A percentile compares a stretch with the other conserved stretches of the same genome.
Conservation (phyloP, 2,888 invertebrate genomes). For the Spodoptera picta region DNA sequence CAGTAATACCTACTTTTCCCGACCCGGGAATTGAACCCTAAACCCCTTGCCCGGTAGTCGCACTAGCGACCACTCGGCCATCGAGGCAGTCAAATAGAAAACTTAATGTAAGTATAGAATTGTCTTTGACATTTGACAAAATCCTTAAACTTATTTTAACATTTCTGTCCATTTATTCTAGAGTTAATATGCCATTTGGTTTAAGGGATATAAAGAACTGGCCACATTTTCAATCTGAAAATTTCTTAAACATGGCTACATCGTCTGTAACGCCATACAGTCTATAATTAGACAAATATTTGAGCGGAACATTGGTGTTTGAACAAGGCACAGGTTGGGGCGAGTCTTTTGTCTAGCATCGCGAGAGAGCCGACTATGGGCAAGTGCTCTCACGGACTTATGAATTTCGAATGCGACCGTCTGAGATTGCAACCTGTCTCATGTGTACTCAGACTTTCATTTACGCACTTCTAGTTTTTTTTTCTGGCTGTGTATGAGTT, state of each 20-base stretch:
- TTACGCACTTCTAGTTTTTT: slow-evolving; percentile 43
- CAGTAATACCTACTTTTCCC: no score
- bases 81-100: no score
- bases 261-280: slow-evolving; percentile 50
- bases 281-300: slow-evolving; percentile 79
- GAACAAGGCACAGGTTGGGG: slow-evolving; percentile 63
- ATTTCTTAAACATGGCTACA: slow-evolving; percentile 40
- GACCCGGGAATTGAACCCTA: no score
- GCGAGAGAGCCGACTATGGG: slow-evolving; percentile 46
- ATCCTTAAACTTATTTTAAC: no score
- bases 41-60: no score
- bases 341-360: slow-evolving; percentile 68
- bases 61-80: no score
- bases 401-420: slow-evolving; percentile 77
- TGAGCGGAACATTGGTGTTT: slow-evolving; percentile 77
- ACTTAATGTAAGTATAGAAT: no score
- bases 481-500: slow-evolving; percentile 3
- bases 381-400: slow-evolving; percentile 65
- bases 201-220: not conserved
- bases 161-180: no score
- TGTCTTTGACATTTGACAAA: no score
- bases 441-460: slow-evolving; percentile 52
- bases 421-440: slow-evolving; percentile 62
- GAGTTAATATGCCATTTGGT: no score
- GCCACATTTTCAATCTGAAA: slow-evolving; percentile 11